Base-by-base conservation (phyloP, 2,797 vertebrate genomes). In the Arctocebus calabarensis region DNA sequence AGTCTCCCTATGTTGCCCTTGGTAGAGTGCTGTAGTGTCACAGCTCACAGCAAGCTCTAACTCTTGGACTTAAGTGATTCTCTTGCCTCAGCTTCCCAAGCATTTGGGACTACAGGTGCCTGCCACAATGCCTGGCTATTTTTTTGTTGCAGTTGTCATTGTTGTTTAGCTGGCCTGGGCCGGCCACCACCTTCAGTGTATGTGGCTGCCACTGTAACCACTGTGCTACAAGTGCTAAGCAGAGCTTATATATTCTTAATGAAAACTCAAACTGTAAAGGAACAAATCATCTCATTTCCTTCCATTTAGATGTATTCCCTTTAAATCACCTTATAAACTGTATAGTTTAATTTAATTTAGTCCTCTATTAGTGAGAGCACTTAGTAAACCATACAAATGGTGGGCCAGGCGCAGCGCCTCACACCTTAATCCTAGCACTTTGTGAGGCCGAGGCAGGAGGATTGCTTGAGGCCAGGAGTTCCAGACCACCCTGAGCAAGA, bases 381-480 rank as follows among this genome's bases (percentile, higher is more conserved):
- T 81, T 73, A 77, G 78, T 16, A 68, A 94, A 45, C 61, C 23
- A n/a, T 9, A 79, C 29, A 88, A 48, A n/a, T 13, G 82, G 92
- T 22, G 61, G 32, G 32, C 64, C 0, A 3, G 64, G 16, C 0
- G 14, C 1, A 8, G 14, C n/a, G 16, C 16, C 32, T 66, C 64
- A 66, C 29, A 3, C 32, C 64, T 66, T n/a, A n/a, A 66, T 66
- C 32, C 64, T n/a, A n/a, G 32, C 6, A n/a, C 64, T n/a, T 7
- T 66, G 64, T 32, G 32, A 66, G 64, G 64, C 64, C 5, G 0
- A 66, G 64, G 64, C 13, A 16, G 29, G 62, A 64, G 62, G 29
- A 64, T 6, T 7, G 62, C 62, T 16, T 64, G 62, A 64, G 29
- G 29, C 13, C 13, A 64, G 62, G 29, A 66, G 16, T 66, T n/a